phyloP scores from a whole-genome alignment of 2,888 invertebrate species.

The Sphaeridia pumilis region DNA sequence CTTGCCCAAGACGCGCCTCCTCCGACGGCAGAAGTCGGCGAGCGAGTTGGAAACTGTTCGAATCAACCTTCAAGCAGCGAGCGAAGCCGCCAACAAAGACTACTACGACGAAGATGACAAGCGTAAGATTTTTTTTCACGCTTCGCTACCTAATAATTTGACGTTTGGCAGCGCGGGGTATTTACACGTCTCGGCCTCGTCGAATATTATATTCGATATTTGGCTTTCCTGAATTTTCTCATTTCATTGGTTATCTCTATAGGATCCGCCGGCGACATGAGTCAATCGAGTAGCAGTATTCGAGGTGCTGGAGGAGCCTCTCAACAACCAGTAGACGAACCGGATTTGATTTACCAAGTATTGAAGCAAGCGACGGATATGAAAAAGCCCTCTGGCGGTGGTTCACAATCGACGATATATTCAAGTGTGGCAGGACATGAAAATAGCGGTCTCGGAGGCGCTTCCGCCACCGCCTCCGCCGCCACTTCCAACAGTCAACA shows the following conservation, averaged over 20 bases:
- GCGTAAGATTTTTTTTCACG: not conserved
- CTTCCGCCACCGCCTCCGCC: constrained; percentile 31
- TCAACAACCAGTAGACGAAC: no score
- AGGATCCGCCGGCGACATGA: no score
- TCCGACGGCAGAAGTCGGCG: constrained; percentile 78
- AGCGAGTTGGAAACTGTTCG: constrained; percentile 47
- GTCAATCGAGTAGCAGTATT: no score
- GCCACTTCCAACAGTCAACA: constrained; percentile 33
- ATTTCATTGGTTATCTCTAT: no score
- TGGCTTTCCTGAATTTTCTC: no score
- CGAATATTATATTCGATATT: no score
- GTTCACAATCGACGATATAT: no score
- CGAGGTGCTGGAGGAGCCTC: no score
- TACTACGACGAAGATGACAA: constrained; percentile 28
- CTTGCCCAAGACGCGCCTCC: constrained; percentile 68
- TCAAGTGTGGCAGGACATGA: no score
- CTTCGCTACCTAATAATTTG: not conserved
- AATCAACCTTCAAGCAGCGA: constrained; percentile 27
- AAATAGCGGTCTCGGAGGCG: constrained; percentile 27
- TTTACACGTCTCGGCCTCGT: no score
- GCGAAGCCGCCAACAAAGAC: constrained; percentile 18
- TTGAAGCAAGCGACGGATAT: constrained; percentile 89
- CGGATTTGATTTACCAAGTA: constrained; percentile 89
- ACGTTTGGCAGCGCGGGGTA: no score
- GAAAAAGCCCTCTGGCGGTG: constrained; percentile 27